Percentiles rank a stretch among this genome's conserved stretches.
Conservation (phyloP, 2,888 invertebrate genomes). For the Holacanthella duospinosa region DNA sequence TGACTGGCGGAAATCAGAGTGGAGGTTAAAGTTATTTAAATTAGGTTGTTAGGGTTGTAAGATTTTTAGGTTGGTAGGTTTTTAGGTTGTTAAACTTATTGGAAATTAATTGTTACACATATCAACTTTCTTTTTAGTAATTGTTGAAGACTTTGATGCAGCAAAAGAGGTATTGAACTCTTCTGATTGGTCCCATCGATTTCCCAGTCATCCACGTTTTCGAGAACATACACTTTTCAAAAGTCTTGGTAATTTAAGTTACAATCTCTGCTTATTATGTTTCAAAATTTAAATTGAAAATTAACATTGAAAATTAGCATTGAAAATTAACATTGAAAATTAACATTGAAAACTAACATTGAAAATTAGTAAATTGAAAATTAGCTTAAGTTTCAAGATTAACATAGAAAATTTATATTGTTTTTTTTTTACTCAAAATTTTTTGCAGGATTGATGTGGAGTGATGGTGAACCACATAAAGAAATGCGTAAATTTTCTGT, state of each 20-base stretch:
- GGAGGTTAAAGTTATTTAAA: too few relatives aligned
- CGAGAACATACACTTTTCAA: neutral
- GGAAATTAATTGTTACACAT: too few relatives aligned
- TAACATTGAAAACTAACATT: too few relatives aligned
- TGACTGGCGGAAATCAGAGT: neutral
- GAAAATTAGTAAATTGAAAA: too few relatives aligned
- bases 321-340: too few relatives aligned
- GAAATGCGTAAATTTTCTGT: conserved; percentile 7
- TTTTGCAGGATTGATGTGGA: neutral
- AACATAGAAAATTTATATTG: too few relatives aligned
- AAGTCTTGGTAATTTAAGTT: conserved; percentile 1
- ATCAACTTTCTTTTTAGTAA: neutral
- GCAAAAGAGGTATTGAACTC: neutral
- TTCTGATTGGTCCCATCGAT: neutral
- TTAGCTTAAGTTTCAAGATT: too few relatives aligned
- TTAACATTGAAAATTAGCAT: too few relatives aligned
- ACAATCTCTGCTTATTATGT: neutral
- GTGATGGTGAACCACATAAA: neutral
- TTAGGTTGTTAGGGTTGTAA: too few relatives aligned
- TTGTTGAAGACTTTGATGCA: neutral
- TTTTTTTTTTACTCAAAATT: neutral
- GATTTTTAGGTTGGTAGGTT: too few relatives aligned
- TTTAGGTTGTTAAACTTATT: too few relatives aligned
- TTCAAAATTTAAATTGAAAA: neutral
- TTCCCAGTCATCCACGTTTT: conserved; percentile 2